Evolutionary conservation across 1,140 invertebrate genomes (phyloP).

Genomic region (Armadillidium nasatum): DNA sequence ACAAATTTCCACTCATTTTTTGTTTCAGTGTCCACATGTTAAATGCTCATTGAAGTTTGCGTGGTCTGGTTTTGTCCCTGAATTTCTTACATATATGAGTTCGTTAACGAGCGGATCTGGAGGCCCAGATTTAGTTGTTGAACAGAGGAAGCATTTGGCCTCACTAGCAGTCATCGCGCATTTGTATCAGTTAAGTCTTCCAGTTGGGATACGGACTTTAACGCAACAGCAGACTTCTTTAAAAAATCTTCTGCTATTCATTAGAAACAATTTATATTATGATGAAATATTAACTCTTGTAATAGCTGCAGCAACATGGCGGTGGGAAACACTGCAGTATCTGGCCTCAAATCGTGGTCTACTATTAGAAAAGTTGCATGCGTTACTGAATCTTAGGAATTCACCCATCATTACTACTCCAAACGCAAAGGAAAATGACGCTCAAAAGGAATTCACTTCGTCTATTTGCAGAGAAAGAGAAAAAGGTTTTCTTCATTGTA

Average conservation of each 20-base stretch:
- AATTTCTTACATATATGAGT: conserved; percentile 61
- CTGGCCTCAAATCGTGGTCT: conserved; percentile 58
- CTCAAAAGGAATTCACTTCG: neutral
- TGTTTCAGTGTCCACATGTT: conserved; percentile 58
- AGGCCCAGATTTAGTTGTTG: conserved; percentile 56
- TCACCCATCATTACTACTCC: conserved; percentile 28
- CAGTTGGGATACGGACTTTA: conserved; percentile 19
- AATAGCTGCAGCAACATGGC: conserved; percentile 59
- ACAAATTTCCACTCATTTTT: conserved; percentile 22
- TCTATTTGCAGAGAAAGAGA: conserved; percentile 35
- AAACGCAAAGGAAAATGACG: neutral
- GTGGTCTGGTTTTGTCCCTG: conserved; percentile 62
- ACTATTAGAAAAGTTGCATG: conserved; percentile 56
- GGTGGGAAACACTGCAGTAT: conserved; percentile 59
- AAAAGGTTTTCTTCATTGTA: conserved; percentile 40
- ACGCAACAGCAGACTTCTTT: conserved; percentile 26
- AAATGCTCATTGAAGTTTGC: conserved; percentile 69
- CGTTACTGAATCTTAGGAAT: conserved; percentile 47
- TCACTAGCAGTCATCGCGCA: conserved; percentile 65
- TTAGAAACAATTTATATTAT: conserved; percentile 63
- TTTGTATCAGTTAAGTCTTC: conserved; percentile 55
- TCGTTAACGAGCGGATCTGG: conserved; percentile 56
- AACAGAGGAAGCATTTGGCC: conserved; percentile 63
- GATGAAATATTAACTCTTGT: conserved; percentile 64
- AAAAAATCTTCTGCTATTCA: conserved; percentile 53